Conservation (phyloP, 2,113 vertebrate genomes). For the Raja brachyura region DNA sequence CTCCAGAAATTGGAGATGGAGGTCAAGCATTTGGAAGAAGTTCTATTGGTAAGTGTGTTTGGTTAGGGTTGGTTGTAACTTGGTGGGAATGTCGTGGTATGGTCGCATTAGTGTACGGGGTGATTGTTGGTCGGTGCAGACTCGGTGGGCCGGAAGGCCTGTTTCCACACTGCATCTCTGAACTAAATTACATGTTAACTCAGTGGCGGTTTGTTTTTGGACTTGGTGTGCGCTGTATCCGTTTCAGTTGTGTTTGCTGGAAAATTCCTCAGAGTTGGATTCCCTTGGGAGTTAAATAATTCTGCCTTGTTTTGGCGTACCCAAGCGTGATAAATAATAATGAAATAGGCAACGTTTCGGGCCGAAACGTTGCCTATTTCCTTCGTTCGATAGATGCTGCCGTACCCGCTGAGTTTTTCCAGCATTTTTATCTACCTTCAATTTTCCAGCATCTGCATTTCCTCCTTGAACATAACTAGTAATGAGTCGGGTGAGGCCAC, state of each 20-base stretch:
- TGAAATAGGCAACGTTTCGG: too few species aligned
- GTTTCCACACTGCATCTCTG: too few species aligned
- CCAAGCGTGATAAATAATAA: not conserved
- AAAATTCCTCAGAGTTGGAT: not conserved
- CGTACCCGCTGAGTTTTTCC: too few species aligned
- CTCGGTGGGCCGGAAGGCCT: too few species aligned
- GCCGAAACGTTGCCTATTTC: too few species aligned
- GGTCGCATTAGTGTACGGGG: not conserved
- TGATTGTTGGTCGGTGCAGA: too few species aligned
- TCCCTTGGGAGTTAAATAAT: not conserved
- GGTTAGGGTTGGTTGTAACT: not conserved
- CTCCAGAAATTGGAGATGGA: constrained; percentile 82
- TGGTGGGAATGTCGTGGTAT: not conserved
- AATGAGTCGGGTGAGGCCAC: not conserved
- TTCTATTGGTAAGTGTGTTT: constrained; percentile 71
- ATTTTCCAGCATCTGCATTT: too few species aligned
- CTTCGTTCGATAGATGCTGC: too few species aligned
- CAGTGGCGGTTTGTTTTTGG: not conserved
- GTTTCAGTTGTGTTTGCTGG: not conserved
- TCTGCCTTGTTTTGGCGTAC: not conserved
- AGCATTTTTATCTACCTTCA: too few species aligned
- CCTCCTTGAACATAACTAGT: too few species aligned
- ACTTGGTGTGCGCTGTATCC: not conserved
- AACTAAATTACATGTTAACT: too few species aligned
- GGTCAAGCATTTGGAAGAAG: constrained; percentile 72